Evolutionary conservation across 2,113 vertebrate species (phyloP).

Genomic region (Madoqua kirkii): DNA sequence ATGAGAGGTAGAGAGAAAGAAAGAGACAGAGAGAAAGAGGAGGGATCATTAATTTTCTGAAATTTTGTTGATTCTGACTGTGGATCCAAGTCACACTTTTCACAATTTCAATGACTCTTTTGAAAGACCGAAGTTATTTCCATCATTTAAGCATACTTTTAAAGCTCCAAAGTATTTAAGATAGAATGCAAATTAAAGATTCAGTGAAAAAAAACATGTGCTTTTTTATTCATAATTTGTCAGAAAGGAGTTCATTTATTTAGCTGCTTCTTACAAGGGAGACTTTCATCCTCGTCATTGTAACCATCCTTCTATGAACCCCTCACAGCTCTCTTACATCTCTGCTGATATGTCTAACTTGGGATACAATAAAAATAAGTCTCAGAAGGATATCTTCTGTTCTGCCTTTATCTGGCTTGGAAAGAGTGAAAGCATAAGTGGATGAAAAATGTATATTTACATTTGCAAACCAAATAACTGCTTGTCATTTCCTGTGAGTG

Average conservation of each 20-base stretch:
- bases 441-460: slow-evolving; percentile 58
- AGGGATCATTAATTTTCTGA: not conserved
- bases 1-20: not conserved
- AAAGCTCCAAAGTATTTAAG: not conserved
- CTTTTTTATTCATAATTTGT: not conserved
- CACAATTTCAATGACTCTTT: not conserved
- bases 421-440: slow-evolving; percentile 21
- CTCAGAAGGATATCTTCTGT: slow-evolving; percentile 18
- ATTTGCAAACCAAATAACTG: slow-evolving; percentile 58
- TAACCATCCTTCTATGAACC: not conserved
- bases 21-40: not conserved
- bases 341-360: not conserved
- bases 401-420: not conserved
- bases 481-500: slow-evolving; percentile 28
- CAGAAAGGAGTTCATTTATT: not conserved
- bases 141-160: not conserved
- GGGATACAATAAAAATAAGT: slow-evolving; percentile 19
- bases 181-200: not conserved
- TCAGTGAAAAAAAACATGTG: not conserved
- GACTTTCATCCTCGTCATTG: not conserved
- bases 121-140: not conserved
- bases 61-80: not conserved
- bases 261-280: not conserved
- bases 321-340: not conserved
- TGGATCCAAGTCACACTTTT: not conserved